Percentiles rank a stretch among this genome's conserved stretches.
These are phyloP conservation scores for Serinus canaria DNA, from an alignment of 2,113 vertebrate species.

Conservation along the genomic window DNA sequence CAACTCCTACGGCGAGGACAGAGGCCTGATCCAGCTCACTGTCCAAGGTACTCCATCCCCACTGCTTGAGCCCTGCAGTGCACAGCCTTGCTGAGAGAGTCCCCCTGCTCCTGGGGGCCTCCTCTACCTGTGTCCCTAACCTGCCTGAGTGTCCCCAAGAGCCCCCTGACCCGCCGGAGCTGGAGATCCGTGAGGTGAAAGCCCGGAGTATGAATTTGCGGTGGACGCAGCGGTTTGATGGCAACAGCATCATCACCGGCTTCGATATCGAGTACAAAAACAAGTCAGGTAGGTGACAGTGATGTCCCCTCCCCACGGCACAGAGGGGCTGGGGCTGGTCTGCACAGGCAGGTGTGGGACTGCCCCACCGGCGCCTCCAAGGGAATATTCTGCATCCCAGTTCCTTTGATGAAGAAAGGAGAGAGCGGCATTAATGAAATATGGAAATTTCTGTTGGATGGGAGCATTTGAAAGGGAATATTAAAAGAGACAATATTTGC, in stretches of 20 bases:
- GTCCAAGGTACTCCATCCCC: slow-evolving; percentile 83
- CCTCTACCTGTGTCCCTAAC: background rate
- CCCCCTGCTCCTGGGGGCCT: background rate
- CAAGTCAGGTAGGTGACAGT: slow-evolving; percentile 83
- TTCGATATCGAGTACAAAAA: slow-evolving; percentile 99
- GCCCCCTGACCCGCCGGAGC: slow-evolving; percentile 93
- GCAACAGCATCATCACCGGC: slow-evolving; percentile 97
- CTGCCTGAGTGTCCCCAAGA: slow-evolving; percentile 69
- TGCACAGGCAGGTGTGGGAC: background rate
- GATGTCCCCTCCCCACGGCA: accelerated
- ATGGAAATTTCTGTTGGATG: slow-evolving; percentile 61
- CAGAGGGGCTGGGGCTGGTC: background rate
- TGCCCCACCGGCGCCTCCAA: background rate
- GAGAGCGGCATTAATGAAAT: slow-evolving; percentile 55
- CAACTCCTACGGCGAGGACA: slow-evolving; percentile 96
- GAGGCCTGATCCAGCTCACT: slow-evolving; percentile 97
- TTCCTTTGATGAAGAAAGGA: slow-evolving; percentile 72
- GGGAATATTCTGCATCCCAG: slow-evolving; percentile 31
- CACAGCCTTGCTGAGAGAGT: accelerated
- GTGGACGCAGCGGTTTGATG: slow-evolving; percentile 96
- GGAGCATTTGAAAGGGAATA: slow-evolving; percentile 70
- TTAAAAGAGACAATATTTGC: slow-evolving; percentile 58
- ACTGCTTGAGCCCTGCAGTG: accelerated
- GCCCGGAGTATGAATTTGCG: slow-evolving; percentile 96
- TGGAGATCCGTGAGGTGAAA: slow-evolving; percentile 96